Conservation (phyloP, 2,888 invertebrate genomes). For the Agonum fuliginosum region DNA sequence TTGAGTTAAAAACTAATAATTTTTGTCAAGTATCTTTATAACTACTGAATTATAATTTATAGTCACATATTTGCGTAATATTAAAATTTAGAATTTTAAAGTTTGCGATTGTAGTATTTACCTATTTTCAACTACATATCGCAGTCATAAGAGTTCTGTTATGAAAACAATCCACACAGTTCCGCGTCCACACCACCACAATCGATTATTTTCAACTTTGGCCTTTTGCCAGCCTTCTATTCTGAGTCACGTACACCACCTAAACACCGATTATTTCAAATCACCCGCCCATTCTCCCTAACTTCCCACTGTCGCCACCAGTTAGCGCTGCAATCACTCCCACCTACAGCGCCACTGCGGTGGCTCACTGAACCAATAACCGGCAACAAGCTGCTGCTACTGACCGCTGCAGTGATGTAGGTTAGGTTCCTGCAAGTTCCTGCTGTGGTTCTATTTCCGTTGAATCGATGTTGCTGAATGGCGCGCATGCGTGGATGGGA, state of each 20-base stretch:
- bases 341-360: neutral
- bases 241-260: neutral
- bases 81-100: too few relatives aligned
- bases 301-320: neutral
- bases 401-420: neutral
- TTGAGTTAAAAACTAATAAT: too few relatives aligned
- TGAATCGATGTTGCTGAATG: neutral
- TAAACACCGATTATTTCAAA: neutral
- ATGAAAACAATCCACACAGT: neutral
- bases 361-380: constrained; percentile 1
- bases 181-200: neutral
- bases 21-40: too few relatives aligned
- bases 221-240: neutral
- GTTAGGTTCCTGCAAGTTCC: neutral
- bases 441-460: neutral
- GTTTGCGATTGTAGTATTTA: too few relatives aligned
- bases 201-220: constrained; percentile 4
- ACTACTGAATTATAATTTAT: too few relatives aligned
- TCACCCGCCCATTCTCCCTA: neutral
- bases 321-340: neutral
- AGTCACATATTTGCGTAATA: too few relatives aligned
- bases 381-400: neutral
- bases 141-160: too few relatives aligned
- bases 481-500: neutral
- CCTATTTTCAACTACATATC: too few relatives aligned